Conservation (phyloP, 1,140 invertebrate species). For the Holcopasites calliopsidis region DNA sequence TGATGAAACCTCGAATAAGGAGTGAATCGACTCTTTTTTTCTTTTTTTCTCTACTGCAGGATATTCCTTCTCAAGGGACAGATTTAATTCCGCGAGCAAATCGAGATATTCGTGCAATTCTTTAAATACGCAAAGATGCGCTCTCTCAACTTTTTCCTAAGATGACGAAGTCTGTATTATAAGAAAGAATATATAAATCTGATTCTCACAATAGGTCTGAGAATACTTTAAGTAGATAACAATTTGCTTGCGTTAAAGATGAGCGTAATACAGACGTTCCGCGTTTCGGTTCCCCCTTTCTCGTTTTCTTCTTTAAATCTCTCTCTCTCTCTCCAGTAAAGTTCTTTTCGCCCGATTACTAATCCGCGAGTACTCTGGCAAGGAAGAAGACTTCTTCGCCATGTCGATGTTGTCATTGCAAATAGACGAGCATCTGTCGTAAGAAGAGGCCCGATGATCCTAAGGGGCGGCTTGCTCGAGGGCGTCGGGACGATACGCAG, state of each 20-base stretch:
- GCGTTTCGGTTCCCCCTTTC: constrained; percentile 8
- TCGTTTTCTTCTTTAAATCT: constrained; percentile 25
- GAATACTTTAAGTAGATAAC: background rate
- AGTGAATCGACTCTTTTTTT: background rate
- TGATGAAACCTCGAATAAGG: background rate
- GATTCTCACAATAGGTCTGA: background rate
- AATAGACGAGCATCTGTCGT: constrained; percentile 44
- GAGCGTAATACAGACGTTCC: constrained; percentile 2
- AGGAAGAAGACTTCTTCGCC: constrained; percentile 51
- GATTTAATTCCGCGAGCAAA: background rate
- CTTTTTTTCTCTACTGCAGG: background rate
- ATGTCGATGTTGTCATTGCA: constrained; percentile 44
- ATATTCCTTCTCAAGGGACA: no score
- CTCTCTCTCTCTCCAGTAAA: constrained; percentile 23
- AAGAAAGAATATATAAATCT: background rate
- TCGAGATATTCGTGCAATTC: background rate
- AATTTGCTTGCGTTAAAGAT: constrained; percentile 2
- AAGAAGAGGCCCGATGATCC: constrained; percentile 50
- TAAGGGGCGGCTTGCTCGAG: constrained; percentile 52
- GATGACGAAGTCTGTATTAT: background rate
- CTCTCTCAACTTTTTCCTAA: background rate
- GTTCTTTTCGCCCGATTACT: constrained; percentile 23
- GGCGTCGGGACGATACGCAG: constrained; percentile 50
- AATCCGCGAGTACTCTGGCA: constrained; percentile 42
- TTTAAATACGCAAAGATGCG: background rate